These are phyloP conservation scores for Galeopterus variegatus DNA, from an alignment of 2,113 vertebrate species.

Conservation along the genomic window DNA sequence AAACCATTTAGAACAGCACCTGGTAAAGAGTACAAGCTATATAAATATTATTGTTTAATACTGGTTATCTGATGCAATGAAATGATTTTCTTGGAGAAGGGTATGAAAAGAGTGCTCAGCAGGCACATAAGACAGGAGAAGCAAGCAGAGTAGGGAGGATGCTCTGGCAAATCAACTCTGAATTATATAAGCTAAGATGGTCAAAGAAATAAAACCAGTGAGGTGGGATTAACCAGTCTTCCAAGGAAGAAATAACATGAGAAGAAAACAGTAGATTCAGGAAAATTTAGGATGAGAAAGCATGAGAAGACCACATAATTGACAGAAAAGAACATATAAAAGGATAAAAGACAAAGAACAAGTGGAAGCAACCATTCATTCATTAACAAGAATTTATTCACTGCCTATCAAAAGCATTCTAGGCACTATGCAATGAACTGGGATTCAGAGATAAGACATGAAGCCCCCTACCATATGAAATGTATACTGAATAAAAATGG, in stretches of 20 bases:
- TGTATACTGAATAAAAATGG: background rate
- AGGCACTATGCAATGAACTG: background rate
- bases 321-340: conserved; percentile 51
- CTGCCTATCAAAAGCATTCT: background rate
- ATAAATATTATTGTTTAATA: conserved; percentile 36
- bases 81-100: conserved; percentile 42
- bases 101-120: background rate
- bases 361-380: conserved; percentile 26
- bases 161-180: background rate
- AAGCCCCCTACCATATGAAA: conserved; percentile 32
- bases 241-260: background rate
- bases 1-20: conserved; percentile 21
- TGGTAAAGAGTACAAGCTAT: conserved; percentile 50
- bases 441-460: conserved; percentile 27
- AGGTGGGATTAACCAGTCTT: background rate
- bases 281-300: conserved; percentile 33
- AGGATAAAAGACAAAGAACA: conserved; percentile 37
- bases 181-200: background rate
- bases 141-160: background rate
- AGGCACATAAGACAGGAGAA: background rate
- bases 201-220: background rate
- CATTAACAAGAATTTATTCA: conserved; percentile 31
- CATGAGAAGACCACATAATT: conserved; percentile 19
- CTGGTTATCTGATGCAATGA: conserved; percentile 48
- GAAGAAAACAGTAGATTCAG: conserved; percentile 34